phyloP scores from a whole-genome alignment of 1,140 invertebrate species.

The Gryllus bimaculatus region DNA sequence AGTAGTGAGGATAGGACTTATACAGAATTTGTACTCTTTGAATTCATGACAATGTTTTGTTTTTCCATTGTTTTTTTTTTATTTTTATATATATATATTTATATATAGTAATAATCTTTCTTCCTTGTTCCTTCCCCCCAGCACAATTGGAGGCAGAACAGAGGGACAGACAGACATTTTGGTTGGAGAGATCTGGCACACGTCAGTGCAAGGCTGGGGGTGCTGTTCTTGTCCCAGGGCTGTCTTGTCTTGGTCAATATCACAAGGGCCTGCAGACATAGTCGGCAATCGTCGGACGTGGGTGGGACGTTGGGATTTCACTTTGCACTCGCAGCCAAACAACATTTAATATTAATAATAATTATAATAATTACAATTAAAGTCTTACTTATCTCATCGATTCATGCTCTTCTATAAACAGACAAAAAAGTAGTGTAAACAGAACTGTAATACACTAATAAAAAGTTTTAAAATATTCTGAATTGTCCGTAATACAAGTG shows the following conservation, averaged over 20 bases:
- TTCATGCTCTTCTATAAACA: constrained; percentile 14
- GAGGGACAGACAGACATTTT: constrained; percentile 16
- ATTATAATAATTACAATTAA: constrained; percentile 6
- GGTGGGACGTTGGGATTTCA: constrained; percentile 11
- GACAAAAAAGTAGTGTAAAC: not conserved
- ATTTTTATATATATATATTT: not conserved
- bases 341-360: not conserved
- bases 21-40: constrained; percentile 46
- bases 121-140: constrained; percentile 8
- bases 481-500: constrained; percentile 15
- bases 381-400: constrained; percentile 8
- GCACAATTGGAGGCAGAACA: constrained; percentile 13
- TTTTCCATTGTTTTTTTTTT: not conserved
- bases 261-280: constrained; percentile 11
- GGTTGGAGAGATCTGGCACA: constrained; percentile 17
- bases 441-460: not conserved
- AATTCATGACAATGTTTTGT: constrained; percentile 27
- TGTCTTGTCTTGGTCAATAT: not conserved
- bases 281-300: not conserved
- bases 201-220: not conserved
- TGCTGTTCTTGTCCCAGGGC: not conserved
- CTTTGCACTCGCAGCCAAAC: constrained; percentile 15
- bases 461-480: not conserved
- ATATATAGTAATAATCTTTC: constrained; percentile 15
- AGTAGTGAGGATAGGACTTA: constrained; percentile 29